phyloP scores from a whole-genome alignment of 2,888 invertebrate species.

The Scaeva pyrastri region DNA sequence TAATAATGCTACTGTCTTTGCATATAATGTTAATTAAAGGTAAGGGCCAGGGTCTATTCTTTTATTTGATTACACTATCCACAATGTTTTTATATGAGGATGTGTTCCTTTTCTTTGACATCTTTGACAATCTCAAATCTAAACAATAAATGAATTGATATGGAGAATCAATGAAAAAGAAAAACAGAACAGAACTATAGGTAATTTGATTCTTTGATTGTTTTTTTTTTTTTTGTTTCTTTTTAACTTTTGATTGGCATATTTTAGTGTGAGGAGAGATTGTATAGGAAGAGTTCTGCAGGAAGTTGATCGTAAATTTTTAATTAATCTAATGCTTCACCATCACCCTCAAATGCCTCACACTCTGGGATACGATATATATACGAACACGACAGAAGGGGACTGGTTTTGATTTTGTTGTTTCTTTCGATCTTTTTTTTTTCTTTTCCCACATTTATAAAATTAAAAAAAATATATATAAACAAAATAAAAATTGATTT shows the following conservation, averaged over 20 bases:
- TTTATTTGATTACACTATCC: slow-evolving; percentile 9
- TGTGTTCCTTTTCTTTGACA: background rate
- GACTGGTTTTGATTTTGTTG: slow-evolving; percentile 21
- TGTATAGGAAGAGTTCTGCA: slow-evolving; percentile 16
- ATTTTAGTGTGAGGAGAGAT: background rate
- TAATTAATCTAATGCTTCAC: slow-evolving; percentile 68
- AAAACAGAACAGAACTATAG: background rate
- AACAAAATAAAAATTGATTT: slow-evolving; percentile 59
- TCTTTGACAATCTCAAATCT: slow-evolving; percentile 36
- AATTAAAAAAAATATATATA: background rate
- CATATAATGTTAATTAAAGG: slow-evolving; percentile 1
- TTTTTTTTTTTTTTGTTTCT: background rate
- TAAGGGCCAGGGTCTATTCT: background rate
- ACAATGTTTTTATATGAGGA: too few relatives aligned
- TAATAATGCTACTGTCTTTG: slow-evolving; percentile 51
- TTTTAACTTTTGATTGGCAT: slow-evolving; percentile 53
- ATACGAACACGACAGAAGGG: slow-evolving; percentile 10
- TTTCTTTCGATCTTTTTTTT: too few relatives aligned
- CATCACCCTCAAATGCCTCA: slow-evolving; percentile 6
- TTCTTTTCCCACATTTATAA: slow-evolving; percentile 52
- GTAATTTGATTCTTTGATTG: slow-evolving; percentile 67
- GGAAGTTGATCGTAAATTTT: slow-evolving; percentile 74
- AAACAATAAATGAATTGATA: slow-evolving; percentile 6
- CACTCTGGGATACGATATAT: too few relatives aligned
- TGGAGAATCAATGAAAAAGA: slow-evolving; percentile 14